phyloP scores from a whole-genome alignment of 2,797 vertebrate species.

The Molossus alvarezi region DNA sequence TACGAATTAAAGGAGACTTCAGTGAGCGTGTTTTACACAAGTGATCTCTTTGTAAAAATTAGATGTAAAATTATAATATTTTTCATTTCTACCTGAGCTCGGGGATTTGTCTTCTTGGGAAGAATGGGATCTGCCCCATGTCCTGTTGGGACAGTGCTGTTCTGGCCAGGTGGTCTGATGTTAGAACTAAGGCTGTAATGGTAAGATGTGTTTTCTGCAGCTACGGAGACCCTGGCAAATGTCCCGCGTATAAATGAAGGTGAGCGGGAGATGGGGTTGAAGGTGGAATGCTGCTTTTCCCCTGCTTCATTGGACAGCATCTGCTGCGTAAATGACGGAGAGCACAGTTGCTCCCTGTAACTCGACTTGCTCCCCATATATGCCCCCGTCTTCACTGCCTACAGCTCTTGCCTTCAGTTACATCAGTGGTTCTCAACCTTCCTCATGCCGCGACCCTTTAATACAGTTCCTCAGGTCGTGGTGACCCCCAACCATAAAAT shows the following conservation, averaged over 20 bases:
- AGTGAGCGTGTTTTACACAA: neutral
- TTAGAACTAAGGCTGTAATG: neutral
- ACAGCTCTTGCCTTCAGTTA: neutral
- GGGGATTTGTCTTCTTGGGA: neutral
- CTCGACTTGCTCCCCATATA: neutral
- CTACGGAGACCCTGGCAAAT: neutral
- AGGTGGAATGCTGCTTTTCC: neutral
- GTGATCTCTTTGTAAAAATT: neutral
- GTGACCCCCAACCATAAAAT: too few species aligned
- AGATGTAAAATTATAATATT: neutral
- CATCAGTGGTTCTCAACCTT: too few species aligned
- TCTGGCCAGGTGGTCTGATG: neutral
- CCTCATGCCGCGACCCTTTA: too few species aligned
- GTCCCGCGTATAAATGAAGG: neutral
- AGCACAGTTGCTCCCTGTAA: neutral
- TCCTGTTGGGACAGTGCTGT: neutral
- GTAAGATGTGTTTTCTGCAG: neutral
- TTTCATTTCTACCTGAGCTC: neutral
- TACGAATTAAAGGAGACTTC: neutral
- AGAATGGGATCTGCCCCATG: neutral
- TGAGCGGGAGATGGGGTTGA: neutral
- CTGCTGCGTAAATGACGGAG: neutral
- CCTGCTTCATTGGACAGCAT: neutral
- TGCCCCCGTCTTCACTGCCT: neutral
- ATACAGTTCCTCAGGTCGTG: too few species aligned